Conservation (phyloP, 1,140 invertebrate genomes). For the Microplitis demolitor region DNA sequence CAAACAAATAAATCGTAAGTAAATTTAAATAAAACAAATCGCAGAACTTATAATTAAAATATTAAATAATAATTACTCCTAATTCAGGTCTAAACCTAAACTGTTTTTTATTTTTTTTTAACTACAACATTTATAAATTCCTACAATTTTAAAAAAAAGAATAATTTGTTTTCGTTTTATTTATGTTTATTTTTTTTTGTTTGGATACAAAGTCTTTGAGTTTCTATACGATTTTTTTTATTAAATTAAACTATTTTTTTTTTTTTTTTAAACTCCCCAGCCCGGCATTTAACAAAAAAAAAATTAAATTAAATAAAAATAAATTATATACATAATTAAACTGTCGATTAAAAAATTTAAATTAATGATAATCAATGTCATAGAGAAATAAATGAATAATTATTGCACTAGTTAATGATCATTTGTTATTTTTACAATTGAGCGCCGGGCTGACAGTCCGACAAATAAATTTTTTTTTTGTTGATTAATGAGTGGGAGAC, state of each 20-base stretch:
- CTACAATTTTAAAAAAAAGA: no score
- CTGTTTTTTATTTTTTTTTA: no score
- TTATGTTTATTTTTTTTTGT: not conserved
- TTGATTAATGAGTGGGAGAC: slow-evolving; percentile 2
- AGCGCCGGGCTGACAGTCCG: slow-evolving; percentile 16
- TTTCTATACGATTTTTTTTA: not conserved
- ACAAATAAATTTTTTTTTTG: slow-evolving; percentile 19
- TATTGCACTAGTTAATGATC: slow-evolving; percentile 27
- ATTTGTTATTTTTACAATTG: not conserved
- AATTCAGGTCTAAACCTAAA: no score
- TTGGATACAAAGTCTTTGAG: slow-evolving; percentile 8
- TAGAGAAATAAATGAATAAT: not conserved
- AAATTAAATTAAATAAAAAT: not conserved
- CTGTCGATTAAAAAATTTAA: not conserved
- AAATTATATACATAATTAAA: not conserved
- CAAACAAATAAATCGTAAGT: not conserved
- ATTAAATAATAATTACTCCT: no score
- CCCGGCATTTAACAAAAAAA: not conserved
- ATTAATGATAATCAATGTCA: not conserved
- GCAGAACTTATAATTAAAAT: not conserved
- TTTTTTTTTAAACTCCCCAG: slow-evolving; percentile 5
- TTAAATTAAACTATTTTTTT: not conserved
- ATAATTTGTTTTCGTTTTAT: no score
- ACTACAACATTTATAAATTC: no score
- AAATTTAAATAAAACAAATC: not conserved